Evolutionary conservation across 2,797 vertebrate species (phyloP).

Genomic region (Sebastes melanostomus): DNA sequence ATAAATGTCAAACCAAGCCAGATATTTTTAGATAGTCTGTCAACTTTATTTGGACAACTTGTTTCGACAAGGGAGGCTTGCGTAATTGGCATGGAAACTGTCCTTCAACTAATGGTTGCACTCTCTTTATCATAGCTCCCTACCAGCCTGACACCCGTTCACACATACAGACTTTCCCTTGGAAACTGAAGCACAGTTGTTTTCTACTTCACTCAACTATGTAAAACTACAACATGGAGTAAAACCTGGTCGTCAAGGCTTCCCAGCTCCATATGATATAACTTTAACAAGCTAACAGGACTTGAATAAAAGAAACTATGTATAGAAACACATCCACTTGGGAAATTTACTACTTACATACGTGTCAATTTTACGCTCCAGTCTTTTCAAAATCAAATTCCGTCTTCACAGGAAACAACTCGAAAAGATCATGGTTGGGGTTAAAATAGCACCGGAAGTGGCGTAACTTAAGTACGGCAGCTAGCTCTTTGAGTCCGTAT

Average conservation of each 20-base stretch:
- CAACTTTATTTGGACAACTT: not conserved
- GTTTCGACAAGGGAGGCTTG: not conserved
- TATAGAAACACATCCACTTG: not conserved
- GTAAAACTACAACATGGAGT: not conserved
- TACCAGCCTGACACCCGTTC: too few relatives aligned
- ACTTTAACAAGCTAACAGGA: not conserved
- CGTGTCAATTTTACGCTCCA: too few relatives aligned
- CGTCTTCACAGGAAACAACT: too few relatives aligned
- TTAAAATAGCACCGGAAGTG: too few relatives aligned
- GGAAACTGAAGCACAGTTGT: not conserved
- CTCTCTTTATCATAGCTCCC: not conserved
- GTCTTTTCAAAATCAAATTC: too few relatives aligned
- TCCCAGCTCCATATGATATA: not conserved
- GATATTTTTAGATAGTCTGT: not conserved
- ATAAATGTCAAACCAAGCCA: not conserved
- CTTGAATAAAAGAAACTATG: not conserved
- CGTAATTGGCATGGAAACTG: rapidly evolving
- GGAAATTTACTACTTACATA: not conserved
- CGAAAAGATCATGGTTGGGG: too few relatives aligned
- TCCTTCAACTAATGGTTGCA: not conserved
- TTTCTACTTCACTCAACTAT: not conserved
- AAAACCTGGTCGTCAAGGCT: not conserved
- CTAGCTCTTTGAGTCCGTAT: not conserved
- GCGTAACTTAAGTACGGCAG: too few relatives aligned
- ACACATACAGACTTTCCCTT: not conserved